Percentiles rank a stretch among this genome's conserved stretches.
Conservation (phyloP, 2,113 vertebrate genomes). For the Columbina picui region DNA sequence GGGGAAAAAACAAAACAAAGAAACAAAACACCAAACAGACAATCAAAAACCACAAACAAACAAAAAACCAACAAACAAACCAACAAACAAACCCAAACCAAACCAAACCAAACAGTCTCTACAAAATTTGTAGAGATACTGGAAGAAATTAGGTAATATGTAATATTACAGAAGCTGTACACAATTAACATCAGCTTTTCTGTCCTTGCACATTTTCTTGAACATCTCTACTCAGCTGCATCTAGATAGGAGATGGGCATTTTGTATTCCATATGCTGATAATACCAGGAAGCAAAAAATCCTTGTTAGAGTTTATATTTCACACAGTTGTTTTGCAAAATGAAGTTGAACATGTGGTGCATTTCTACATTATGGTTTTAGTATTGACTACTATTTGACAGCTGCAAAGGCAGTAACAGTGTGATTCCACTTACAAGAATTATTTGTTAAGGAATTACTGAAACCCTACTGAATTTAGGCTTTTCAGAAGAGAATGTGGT, state of each 20-base stretch:
- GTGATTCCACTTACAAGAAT: background rate
- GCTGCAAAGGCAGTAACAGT: background rate
- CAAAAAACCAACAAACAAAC: too few species aligned
- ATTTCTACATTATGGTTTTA: background rate
- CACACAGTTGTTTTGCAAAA: background rate
- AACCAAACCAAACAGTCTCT: background rate
- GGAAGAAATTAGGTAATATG: rapidly evolving
- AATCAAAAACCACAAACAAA: too few species aligned
- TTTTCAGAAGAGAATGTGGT: background rate
- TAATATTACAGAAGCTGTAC: background rate
- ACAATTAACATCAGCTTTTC: background rate
- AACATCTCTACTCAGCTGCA: background rate
- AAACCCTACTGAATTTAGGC: background rate
- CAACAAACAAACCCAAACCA: too few species aligned
- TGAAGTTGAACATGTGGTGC: background rate
- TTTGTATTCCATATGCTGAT: background rate
- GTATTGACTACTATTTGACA: background rate
- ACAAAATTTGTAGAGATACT: background rate
- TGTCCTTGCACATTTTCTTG: background rate
- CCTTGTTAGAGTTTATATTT: background rate
- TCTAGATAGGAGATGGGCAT: background rate
- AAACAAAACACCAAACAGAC: too few species aligned
- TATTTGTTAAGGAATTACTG: background rate
- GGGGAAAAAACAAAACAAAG: background rate
- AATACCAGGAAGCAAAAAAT: background rate